phyloP scores from a whole-genome alignment of 2,888 invertebrate genomes.

The Hypercompe scribonia region DNA sequence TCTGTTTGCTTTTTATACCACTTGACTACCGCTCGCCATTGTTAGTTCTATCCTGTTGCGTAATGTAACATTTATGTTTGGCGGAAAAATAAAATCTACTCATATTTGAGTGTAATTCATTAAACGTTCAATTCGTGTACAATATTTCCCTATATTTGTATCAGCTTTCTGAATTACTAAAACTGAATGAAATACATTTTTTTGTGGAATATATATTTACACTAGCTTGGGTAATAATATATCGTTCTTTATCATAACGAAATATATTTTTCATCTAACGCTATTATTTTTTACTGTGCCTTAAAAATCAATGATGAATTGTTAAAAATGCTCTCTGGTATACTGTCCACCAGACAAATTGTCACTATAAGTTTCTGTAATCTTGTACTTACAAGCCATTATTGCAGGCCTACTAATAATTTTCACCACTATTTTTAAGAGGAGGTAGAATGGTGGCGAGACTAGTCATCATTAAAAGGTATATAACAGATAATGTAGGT shows the following conservation, averaged over 20 bases:
- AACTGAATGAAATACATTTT: not conserved
- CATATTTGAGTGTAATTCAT: constrained; percentile 35
- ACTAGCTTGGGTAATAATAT: not conserved
- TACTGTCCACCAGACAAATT: not conserved
- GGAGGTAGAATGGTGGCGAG: not conserved
- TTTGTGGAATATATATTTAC: not conserved
- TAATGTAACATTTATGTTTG: not conserved
- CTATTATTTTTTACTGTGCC: not conserved
- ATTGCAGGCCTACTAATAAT: not conserved
- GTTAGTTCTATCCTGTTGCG: not conserved
- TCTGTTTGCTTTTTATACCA: constrained; percentile 34
- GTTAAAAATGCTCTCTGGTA: not conserved
- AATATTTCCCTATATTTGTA: constrained; percentile 31
- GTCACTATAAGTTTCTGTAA: not conserved
- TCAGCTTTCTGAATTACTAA: not conserved
- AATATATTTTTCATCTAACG: not conserved
- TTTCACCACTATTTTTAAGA: not conserved
- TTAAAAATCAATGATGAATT: not conserved
- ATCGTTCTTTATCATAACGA: not conserved
- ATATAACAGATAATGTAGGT: too few species aligned
- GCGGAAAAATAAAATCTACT: constrained; percentile 18
- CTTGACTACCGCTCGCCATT: constrained; percentile 14
- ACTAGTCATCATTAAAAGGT: too few species aligned
- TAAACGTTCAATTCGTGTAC: constrained; percentile 43
- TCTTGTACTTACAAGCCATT: not conserved